Conservation (phyloP, 2,113 vertebrate species). For the Petromus typicus region DNA sequence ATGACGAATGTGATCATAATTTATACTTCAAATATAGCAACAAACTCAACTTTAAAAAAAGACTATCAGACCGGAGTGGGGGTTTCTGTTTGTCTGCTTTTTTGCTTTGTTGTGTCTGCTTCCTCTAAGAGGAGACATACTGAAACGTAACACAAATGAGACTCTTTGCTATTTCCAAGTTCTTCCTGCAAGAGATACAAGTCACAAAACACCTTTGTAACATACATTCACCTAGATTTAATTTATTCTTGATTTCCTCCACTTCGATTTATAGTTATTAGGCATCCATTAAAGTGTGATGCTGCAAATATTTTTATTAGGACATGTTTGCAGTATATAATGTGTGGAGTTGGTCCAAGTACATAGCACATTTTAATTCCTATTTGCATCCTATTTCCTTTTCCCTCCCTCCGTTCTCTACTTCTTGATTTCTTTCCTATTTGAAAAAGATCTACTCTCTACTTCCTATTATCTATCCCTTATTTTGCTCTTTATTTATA, state of each 20-base stretch:
- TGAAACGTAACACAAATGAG: constrained; percentile 18
- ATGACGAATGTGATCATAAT: no score
- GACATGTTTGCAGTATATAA: neutral
- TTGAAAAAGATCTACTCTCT: neutral
- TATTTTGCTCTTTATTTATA: neutral
- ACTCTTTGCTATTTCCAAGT: neutral
- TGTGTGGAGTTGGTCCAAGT: neutral
- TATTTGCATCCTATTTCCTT: neutral
- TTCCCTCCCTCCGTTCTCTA: neutral
- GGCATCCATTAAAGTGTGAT: neutral
- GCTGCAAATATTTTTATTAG: neutral
- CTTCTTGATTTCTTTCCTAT: neutral
- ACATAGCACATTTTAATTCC: neutral
- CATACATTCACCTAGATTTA: neutral
- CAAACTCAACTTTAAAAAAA: neutral
- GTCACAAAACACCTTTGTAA: neutral
- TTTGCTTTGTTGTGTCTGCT: neutral
- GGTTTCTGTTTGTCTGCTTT: neutral
- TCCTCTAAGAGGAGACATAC: neutral
- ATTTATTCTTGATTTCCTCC: neutral
- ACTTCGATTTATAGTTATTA: neutral
- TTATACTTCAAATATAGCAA: no score
- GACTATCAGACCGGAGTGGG: neutral
- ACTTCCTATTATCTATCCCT: neutral
- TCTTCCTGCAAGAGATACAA: constrained; percentile 4